Percentiles rank a stretch among this genome's conserved stretches.
Conservation (phyloP, 2,888 invertebrate species). For the Patella ulyssiponensis region DNA sequence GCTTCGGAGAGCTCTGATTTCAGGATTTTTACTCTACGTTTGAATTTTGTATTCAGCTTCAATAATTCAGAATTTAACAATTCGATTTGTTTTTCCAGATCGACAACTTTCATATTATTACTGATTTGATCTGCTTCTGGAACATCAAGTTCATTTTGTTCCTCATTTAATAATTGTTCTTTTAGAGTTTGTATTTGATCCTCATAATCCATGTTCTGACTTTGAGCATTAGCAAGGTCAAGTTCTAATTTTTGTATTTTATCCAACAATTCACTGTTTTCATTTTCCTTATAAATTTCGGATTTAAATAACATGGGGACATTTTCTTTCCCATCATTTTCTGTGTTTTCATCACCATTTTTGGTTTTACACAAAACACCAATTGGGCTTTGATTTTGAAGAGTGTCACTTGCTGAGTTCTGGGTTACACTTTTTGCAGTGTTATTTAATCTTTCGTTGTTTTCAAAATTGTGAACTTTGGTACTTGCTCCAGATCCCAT, state of each 20-base stretch:
- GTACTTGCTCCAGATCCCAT: conserved; percentile 5
- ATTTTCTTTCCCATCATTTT: too few relatives aligned
- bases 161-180: neutral
- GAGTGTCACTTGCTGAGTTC: too few relatives aligned
- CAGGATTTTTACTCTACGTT: neutral
- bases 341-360: too few relatives aligned
- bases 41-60: neutral
- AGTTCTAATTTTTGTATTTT: neutral
- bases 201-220: neutral
- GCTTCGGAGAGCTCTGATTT: neutral
- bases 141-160: neutral
- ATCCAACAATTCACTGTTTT: too few relatives aligned
- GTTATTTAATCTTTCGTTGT: neutral
- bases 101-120: neutral
- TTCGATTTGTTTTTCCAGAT: neutral
- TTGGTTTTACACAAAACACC: too few relatives aligned
- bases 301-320: too few relatives aligned
- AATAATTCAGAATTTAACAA: neutral
- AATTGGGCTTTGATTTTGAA: too few relatives aligned
- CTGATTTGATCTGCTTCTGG: neutral
- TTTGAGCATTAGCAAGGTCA: neutral
- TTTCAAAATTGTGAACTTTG: neutral
- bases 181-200: neutral
- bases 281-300: too few relatives aligned
- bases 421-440: too few relatives aligned